Percentiles rank a stretch among this genome's conserved stretches.
These are phyloP conservation scores for Gastrophysa polygoni DNA, from an alignment of 2,888 invertebrate genomes.

Conservation along the genomic window DNA sequence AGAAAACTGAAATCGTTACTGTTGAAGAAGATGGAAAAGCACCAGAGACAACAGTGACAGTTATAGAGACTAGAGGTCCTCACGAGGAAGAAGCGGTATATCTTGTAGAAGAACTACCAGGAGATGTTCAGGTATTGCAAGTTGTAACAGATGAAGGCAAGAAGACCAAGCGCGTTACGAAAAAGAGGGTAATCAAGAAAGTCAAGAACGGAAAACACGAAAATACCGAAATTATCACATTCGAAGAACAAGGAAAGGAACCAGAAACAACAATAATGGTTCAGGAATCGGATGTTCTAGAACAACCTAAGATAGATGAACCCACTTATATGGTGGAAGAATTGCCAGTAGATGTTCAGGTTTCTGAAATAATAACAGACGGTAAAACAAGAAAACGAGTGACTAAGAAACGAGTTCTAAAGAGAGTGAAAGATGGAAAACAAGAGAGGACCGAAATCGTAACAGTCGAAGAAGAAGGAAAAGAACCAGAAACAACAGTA, in stretches of 20 bases:
- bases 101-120: conserved; percentile 54
- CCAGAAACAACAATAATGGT: conserved; percentile 48
- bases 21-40: conserved; percentile 50
- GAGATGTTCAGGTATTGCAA: conserved; percentile 50
- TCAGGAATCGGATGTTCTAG: conserved; percentile 39
- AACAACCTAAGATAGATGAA: conserved; percentile 40
- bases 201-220: conserved; percentile 51
- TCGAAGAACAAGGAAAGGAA: conserved; percentile 54
- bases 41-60: conserved; percentile 52
- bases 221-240: conserved; percentile 56
- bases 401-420: conserved; percentile 54
- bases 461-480: conserved; percentile 44
- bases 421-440: conserved; percentile 54
- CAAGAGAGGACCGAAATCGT: conserved; percentile 52
- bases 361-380: conserved; percentile 32
- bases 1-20: conserved; percentile 57
- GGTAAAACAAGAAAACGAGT: conserved; percentile 44
- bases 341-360: conserved; percentile 44
- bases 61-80: no score
- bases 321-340: conserved; percentile 47
- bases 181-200: conserved; percentile 53
- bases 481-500: conserved; percentile 43
- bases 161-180: conserved; percentile 39
- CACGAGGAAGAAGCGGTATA: no score
- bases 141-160: conserved; percentile 37